Percentiles rank a stretch among this genome's conserved stretches.
These are phyloP conservation scores for Epirrhoe tristata DNA, from an alignment of 2,888 invertebrate species.

Conservation along the genomic window DNA sequence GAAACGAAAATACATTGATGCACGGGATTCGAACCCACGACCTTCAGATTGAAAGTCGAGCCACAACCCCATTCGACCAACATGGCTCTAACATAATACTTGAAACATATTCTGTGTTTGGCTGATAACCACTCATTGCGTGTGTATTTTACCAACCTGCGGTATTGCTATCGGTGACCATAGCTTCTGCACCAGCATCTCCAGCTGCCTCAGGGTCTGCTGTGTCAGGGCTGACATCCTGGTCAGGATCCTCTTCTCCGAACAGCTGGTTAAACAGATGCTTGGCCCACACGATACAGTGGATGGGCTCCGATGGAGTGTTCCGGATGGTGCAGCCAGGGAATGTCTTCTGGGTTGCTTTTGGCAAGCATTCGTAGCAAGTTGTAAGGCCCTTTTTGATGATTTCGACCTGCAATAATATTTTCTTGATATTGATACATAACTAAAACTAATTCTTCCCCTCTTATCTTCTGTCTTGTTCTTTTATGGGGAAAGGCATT, in stretches of 20 bases:
- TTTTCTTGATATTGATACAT: no score
- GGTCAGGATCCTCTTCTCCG: conserved; percentile 97
- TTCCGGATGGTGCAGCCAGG: conserved; percentile 99
- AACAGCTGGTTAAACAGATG: conserved; percentile 99
- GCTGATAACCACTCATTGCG: neutral
- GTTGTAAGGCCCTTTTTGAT: conserved; percentile 95
- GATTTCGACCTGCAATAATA: conserved; percentile 87
- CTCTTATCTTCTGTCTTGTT: no score
- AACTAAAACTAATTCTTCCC: no score
- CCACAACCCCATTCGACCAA: no score
- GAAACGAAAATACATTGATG: no score
- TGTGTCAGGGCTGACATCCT: conserved; percentile 98
- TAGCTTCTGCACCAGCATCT: conserved; percentile 86
- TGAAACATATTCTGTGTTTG: no score
- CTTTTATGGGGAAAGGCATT: no score
- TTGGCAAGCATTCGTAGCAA: conserved; percentile 98
- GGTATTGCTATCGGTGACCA: conserved; percentile 75
- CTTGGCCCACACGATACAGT: conserved; percentile 99
- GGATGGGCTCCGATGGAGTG: conserved; percentile 99
- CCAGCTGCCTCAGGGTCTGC: conserved; percentile 97
- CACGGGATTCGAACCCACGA: no score
- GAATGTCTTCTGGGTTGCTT: conserved; percentile 95
- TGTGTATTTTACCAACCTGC: conserved; percentile 57
- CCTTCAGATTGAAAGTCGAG: no score
- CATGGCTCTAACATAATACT: no score